Conservation (phyloP, 2,888 invertebrate species). For the Yponomeuta plumbellus region DNA sequence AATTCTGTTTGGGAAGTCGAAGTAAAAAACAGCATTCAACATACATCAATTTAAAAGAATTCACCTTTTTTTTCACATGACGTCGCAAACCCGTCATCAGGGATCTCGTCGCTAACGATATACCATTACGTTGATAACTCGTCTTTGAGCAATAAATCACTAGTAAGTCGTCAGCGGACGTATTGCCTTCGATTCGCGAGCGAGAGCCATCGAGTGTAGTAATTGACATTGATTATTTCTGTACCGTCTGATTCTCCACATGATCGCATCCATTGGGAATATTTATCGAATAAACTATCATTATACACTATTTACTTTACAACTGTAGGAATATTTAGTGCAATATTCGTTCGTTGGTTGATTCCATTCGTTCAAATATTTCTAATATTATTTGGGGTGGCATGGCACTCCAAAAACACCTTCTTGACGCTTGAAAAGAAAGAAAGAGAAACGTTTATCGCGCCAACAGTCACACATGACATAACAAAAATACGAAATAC, state of each 20-base stretch:
- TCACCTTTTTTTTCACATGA: not conserved
- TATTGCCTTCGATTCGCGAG: not conserved
- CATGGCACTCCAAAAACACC: too few relatives aligned
- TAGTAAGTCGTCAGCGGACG: not conserved
- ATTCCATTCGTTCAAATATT: too few relatives aligned
- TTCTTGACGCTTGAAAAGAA: too few relatives aligned
- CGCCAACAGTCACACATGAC: too few relatives aligned
- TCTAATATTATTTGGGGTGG: too few relatives aligned
- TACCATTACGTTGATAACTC: slow-evolving; percentile 5
- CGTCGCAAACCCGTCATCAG: not conserved
- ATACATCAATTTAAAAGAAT: not conserved
- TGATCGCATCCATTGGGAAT: not conserved
- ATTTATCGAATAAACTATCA: too few relatives aligned
- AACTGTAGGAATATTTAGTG: too few relatives aligned
- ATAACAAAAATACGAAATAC: too few relatives aligned
- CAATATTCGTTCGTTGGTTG: too few relatives aligned
- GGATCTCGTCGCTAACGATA: not conserved
- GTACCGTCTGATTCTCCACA: not conserved
- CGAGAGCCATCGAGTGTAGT: not conserved
- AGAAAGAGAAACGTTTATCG: too few relatives aligned
- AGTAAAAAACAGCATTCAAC: not conserved
- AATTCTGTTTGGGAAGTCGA: too few relatives aligned
- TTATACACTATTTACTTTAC: too few relatives aligned
- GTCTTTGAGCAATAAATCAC: not conserved
- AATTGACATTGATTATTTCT: not conserved